Percentiles rank a stretch among this genome's conserved stretches.
Evolutionary conservation across 2,888 invertebrate genomes (phyloP).

Genomic region (Lithosia quadra): DNA sequence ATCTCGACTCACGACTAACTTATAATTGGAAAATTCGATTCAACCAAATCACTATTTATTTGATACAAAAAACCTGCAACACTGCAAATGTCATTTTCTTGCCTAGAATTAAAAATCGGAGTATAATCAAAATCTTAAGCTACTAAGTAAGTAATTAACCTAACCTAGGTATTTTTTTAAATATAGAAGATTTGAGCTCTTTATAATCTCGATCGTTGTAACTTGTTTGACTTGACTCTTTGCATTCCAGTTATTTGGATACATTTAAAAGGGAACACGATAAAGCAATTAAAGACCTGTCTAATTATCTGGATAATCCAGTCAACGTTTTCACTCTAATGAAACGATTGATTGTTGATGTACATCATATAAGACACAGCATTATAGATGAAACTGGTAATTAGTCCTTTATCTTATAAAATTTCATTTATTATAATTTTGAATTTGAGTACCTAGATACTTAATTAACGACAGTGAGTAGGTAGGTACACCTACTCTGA

Average conservation of each 20-base stretch:
- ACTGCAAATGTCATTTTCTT: too few species aligned
- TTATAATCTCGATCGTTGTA: not conserved
- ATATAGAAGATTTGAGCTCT: not conserved
- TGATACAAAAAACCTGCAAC: too few species aligned
- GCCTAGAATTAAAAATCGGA: too few species aligned
- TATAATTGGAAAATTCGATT: too few species aligned
- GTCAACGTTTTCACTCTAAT: slow-evolving; percentile 97
- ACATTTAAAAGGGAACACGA: slow-evolving; percentile 89
- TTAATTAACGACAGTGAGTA: too few species aligned
- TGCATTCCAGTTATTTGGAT: slow-evolving; percentile 6
- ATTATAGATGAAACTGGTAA: slow-evolving; percentile 10
- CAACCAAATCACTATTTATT: too few species aligned
- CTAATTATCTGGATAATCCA: slow-evolving; percentile 95
- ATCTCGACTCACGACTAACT: too few species aligned
- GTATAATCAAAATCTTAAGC: too few species aligned
- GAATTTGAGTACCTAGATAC: not conserved
- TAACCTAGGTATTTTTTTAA: not conserved
- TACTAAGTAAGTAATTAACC: too few species aligned
- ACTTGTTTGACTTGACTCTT: not conserved
- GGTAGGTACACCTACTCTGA: too few species aligned
- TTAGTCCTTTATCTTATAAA: not conserved
- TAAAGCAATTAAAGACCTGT: slow-evolving; percentile 91
- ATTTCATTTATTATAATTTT: not conserved
- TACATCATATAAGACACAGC: slow-evolving; percentile 4
- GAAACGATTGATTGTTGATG: slow-evolving; percentile 91